These are phyloP conservation scores for Thymelicus lineola DNA, from an alignment of 2,888 invertebrate species.

Conservation along the genomic window DNA sequence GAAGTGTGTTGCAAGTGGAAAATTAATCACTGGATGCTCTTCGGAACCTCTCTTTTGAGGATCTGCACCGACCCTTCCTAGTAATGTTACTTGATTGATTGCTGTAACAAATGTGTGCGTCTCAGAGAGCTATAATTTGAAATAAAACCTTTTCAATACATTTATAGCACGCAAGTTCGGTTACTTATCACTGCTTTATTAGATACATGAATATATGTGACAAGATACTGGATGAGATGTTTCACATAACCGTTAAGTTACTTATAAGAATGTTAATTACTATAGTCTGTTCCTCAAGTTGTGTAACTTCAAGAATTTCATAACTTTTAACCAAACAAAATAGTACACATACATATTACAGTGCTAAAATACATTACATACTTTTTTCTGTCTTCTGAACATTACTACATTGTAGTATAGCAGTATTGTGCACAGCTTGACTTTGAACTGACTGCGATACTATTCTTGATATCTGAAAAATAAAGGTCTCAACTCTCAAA, in stretches of 20 bases:
- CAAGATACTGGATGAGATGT: no score
- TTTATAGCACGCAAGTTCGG: no score
- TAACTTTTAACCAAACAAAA: no score
- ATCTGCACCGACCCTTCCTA: conserved; percentile 95
- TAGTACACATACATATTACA: no score
- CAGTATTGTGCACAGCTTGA: conserved; percentile 44
- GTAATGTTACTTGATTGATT: conserved; percentile 92
- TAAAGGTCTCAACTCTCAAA: neutral
- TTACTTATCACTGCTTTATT: no score
- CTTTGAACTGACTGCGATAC: conserved; percentile 26
- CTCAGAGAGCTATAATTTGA: no score
- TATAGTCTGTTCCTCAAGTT: no score
- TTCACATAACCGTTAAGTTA: no score
- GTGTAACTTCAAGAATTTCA: no score
- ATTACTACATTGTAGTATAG: conserved; percentile 50
- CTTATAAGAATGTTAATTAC: no score
- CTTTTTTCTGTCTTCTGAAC: conserved; percentile 74
- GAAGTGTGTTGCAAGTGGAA: conserved; percentile 95
- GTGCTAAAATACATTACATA: conserved; percentile 47
- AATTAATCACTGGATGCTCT: conserved; percentile 94
- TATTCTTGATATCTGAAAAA: conserved; percentile 35
- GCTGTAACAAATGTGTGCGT: conserved; percentile 64
- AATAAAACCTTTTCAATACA: no score
- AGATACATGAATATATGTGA: no score
- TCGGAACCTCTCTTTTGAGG: conserved; percentile 93